Evolutionary conservation across 2,797 vertebrate genomes (phyloP), one percentile per base, ranked within the genome.

Genomic region (Echiichthys vipera): DNA sequence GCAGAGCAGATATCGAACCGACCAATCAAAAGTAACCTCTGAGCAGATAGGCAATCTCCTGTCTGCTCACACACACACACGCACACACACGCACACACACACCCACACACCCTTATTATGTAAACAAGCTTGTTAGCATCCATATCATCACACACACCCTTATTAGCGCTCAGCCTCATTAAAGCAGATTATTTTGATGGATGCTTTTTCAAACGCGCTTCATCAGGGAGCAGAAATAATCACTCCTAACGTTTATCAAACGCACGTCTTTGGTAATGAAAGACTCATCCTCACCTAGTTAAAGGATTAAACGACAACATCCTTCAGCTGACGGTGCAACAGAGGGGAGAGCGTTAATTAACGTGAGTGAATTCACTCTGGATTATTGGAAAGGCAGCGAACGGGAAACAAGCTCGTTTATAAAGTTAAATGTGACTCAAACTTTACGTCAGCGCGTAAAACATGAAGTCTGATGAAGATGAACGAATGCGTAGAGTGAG

Each of bases 11-110:
- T 30, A 84, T 78, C 36, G 65, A 84, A 36, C 63, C 4, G 43
- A 62, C 76, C 47, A 34, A 68, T 70, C 77, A 65, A n/a, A 45
- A 12, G 18, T 54, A 66, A 83, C 61, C 77, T 76, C 58, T 2
- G 22, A 42, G 51, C 43, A 25, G 63, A 49, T 32, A 36, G 18
- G 36, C 36, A 50, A 69, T 62, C 56, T 49, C 57, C 20, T 12
- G 15, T 27, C 22, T 7, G 4, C 36, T 7, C 14, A 22, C 10
- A 18, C 24, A 24, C 39, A 14, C 51, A 15, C 39, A 36, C 42
- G 8, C 39, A 55, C 7, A 25, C 4, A 25, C 66, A 40, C 42
- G 65, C 30, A n/a, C 50, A 58, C 36, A 25, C 54, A 59, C 29
- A 45, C 68, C 43, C 53, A 17, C 12, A 50, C 32, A 24, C 55